These are phyloP conservation scores for Malurus leucopterus DNA, from an alignment of 2,797 vertebrate species.

Conservation along the genomic window DNA sequence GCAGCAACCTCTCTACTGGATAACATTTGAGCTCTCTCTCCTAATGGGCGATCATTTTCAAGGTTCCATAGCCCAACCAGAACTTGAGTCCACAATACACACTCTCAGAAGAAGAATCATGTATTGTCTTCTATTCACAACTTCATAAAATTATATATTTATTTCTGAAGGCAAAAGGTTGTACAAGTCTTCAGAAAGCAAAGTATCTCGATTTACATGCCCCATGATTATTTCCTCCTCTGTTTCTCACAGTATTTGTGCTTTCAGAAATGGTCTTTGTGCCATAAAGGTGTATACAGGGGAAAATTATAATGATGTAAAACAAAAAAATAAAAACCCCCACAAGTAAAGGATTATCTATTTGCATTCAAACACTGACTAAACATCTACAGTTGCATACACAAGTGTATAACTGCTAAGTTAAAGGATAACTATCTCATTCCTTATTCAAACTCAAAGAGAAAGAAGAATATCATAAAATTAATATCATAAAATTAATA, in stretches of 20 bases:
- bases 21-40: not conserved
- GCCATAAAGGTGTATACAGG: not conserved
- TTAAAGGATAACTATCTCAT: not conserved
- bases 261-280: not conserved
- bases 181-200: not conserved
- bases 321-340: not conserved
- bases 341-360: not conserved
- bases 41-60: not conserved
- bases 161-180: not conserved
- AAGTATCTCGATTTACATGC: not conserved
- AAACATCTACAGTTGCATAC: not conserved
- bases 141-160: not conserved
- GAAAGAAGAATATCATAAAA: not conserved
- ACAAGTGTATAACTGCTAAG: not conserved
- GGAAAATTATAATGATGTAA: not conserved
- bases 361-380: not conserved
- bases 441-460: not conserved
- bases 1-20: not conserved
- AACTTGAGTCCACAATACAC: not conserved
- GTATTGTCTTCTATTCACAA: not conserved
- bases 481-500: not conserved
- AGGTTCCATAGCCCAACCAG: not conserved
- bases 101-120: not conserved
- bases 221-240: not conserved
- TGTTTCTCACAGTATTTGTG: not conserved